A percentile compares a stretch with the other conserved stretches of the same genome.
These are phyloP conservation scores for Nerophis lumbriciformis DNA, from an alignment of 2,113 vertebrate species.

Conservation along the genomic window DNA sequence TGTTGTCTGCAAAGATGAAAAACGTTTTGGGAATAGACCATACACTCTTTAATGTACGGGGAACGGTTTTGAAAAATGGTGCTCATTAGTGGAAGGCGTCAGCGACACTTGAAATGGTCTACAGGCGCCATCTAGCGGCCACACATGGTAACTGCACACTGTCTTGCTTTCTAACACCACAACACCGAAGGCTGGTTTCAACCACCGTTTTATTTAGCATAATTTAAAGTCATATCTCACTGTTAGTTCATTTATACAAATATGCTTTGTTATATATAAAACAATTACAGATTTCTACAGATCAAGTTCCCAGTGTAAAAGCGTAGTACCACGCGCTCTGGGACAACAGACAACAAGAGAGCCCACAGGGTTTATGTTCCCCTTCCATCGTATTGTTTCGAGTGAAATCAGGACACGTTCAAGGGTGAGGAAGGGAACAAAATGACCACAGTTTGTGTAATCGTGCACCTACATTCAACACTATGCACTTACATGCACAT, in stretches of 20 bases:
- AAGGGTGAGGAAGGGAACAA: conserved; percentile 1
- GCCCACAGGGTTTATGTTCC: conserved; percentile 57
- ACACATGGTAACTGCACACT: conserved; percentile 29
- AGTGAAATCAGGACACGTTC: conserved; percentile 53
- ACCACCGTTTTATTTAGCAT: conserved; percentile 75
- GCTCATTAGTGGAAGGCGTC: not conserved
- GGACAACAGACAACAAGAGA: conserved; percentile 46
- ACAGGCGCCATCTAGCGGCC: conserved; percentile 62
- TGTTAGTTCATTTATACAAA: conserved; percentile 83
- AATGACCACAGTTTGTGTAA: conserved; percentile 48
- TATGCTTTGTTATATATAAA: conserved; percentile 74
- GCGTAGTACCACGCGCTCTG: conserved; percentile 78
- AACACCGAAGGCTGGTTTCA: conserved; percentile 36
- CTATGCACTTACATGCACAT: conserved; percentile 25
- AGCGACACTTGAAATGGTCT: conserved; percentile 18
- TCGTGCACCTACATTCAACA: conserved; percentile 56
- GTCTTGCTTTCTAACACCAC: not conserved
- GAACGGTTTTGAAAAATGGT: conserved; percentile 11
- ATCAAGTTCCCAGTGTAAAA: conserved; percentile 87
- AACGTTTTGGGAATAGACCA: conserved; percentile 39
- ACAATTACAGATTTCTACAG: conserved; percentile 73
- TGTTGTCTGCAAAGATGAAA: conserved; percentile 45
- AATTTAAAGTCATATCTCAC: conserved; percentile 77
- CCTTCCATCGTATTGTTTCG: conserved; percentile 56
- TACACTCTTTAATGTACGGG: conserved; percentile 43